These are phyloP conservation scores for Caenorhabditis panamensis DNA, from an alignment of 2,888 invertebrate species.

Conservation along the genomic window DNA sequence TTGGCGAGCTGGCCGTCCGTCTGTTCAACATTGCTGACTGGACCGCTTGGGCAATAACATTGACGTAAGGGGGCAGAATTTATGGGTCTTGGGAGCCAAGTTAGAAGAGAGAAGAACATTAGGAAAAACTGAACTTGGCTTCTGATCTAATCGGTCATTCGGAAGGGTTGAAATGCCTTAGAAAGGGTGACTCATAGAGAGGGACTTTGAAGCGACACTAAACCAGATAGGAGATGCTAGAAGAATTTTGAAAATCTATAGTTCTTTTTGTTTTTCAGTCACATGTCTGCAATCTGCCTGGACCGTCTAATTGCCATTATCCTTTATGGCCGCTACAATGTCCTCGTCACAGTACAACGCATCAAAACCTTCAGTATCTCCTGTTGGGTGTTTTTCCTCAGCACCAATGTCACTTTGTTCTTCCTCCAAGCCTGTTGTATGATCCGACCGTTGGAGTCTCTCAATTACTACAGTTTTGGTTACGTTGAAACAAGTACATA, in stretches of 20 bases:
- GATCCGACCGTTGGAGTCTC: constrained; percentile 75
- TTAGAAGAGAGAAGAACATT: neutral
- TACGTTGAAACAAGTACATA: constrained; percentile 60
- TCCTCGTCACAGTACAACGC: constrained; percentile 73
- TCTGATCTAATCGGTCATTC: neutral
- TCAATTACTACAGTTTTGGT: constrained; percentile 80
- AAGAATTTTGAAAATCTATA: too few relatives aligned
- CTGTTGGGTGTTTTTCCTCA: constrained; percentile 76
- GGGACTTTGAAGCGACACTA: too few relatives aligned
- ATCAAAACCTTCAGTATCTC: constrained; percentile 69
- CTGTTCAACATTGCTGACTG: constrained; percentile 81
- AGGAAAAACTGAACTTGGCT: neutral
- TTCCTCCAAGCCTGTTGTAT: constrained; percentile 77
- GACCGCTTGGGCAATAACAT: constrained; percentile 81
- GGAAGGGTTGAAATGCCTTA: too few relatives aligned
- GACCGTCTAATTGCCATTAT: constrained; percentile 80
- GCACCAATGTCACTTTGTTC: constrained; percentile 76
- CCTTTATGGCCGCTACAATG: constrained; percentile 76
- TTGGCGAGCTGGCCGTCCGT: constrained; percentile 75
- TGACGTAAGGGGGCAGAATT: constrained; percentile 72
- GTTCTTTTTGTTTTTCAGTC: constrained; percentile 72
- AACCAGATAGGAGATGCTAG: neutral
- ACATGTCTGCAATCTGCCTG: constrained; percentile 81
- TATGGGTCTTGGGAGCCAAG: constrained; percentile 15
- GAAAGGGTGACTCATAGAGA: too few relatives aligned